These are phyloP conservation scores for Tupiocoris notatus DNA, from an alignment of 2,888 invertebrate genomes.

Conservation along the genomic window DNA sequence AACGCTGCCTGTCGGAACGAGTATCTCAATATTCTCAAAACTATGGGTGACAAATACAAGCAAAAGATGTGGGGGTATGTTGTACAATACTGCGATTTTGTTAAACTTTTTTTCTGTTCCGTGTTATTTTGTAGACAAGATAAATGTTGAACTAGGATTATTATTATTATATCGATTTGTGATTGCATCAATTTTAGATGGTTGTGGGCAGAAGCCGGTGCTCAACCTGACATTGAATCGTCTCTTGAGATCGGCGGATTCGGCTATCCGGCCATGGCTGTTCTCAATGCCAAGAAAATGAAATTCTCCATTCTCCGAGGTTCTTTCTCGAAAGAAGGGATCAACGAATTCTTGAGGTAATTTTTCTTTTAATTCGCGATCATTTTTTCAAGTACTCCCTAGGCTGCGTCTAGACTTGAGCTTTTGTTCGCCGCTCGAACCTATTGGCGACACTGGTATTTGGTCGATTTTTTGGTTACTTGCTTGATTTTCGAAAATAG, in stretches of 20 bases:
- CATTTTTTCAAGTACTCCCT: too few species aligned
- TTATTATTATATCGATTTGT: too few species aligned
- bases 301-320: constrained; percentile 92
- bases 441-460: too few species aligned
- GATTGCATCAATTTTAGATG: too few species aligned
- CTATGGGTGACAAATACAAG: constrained; percentile 87
- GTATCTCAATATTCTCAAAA: constrained; percentile 72
- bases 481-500: too few species aligned
- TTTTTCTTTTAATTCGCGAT: constrained; percentile 26
- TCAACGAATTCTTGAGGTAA: constrained; percentile 86
- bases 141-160: neutral
- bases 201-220: constrained; percentile 92
- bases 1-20: constrained; percentile 85
- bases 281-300: constrained; percentile 93
- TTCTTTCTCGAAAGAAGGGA: constrained; percentile 90
- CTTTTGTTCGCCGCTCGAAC: too few species aligned
- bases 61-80: constrained; percentile 89
- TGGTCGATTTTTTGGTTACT: too few species aligned
- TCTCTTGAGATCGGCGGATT: constrained; percentile 94
- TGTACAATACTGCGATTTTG: too few species aligned
- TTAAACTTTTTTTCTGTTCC: too few species aligned
- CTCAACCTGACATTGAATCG: constrained; percentile 80
- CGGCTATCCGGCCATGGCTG: constrained; percentile 98
- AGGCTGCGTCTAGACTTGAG: too few species aligned
- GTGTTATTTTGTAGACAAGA: neutral